These are phyloP conservation scores for Argyra leucocephala DNA, from an alignment of 2,888 invertebrate species.

Conservation along the genomic window DNA sequence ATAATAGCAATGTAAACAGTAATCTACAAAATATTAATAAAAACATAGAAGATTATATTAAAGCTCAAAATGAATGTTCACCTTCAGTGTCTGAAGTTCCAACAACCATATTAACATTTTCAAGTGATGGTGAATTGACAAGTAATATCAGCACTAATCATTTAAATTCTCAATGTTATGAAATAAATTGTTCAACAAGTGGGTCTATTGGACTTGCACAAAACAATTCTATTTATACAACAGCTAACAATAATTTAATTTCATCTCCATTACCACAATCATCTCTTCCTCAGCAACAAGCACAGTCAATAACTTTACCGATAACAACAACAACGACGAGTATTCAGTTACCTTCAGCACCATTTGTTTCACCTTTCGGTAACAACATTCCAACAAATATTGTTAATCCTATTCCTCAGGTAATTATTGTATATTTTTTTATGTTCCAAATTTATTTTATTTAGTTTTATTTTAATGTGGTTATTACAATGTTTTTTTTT, in stretches of 20 bases:
- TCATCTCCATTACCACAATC: slow-evolving; percentile 13
- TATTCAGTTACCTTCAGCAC: slow-evolving; percentile 53
- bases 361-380: slow-evolving; percentile 48
- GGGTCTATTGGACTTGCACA: not conserved
- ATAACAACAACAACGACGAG: slow-evolving; percentile 33
- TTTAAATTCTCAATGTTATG: not conserved
- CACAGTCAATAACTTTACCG: slow-evolving; percentile 16
- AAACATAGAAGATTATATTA: not conserved
- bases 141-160: not conserved
- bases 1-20: not conserved
- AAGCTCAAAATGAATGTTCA: not conserved
- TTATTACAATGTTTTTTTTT: not conserved
- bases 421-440: slow-evolving; percentile 30
- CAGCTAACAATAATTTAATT: not conserved
- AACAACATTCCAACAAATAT: slow-evolving; percentile 60
- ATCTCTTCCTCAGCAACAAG: slow-evolving; percentile 16
- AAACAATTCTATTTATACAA: not conserved
- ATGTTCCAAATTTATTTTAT: slow-evolving; percentile 19
- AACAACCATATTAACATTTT: not conserved
- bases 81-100: not conserved
- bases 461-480: too few species aligned
- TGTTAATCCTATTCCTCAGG: slow-evolving; percentile 57
- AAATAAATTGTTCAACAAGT: not conserved
- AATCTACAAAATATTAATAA: slow-evolving; percentile 4
- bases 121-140: not conserved